A percentile compares a stretch with the other conserved stretches of the same genome.
Evolutionary conservation across 92 coral and sea anemone genomes (phyloP).

Genomic region (Ricordea florida): DNA sequence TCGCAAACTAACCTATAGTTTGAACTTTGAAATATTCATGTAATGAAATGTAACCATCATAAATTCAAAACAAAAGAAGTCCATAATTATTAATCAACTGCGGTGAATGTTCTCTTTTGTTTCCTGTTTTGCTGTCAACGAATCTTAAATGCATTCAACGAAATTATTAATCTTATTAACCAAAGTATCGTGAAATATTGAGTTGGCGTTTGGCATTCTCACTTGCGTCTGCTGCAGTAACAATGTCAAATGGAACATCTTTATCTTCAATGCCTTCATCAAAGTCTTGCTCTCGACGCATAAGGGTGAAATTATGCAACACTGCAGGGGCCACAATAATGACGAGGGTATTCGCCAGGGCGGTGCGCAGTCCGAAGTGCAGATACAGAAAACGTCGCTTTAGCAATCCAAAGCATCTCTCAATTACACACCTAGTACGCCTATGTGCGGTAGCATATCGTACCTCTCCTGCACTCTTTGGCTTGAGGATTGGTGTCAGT

Average conservation of each 20-base stretch:
- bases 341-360: constrained; percentile 36
- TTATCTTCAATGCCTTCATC: constrained; percentile 49
- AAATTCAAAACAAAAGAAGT: background rate
- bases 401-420: constrained; percentile 19
- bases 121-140: background rate
- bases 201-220: constrained; percentile 34
- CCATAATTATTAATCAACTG: constrained; percentile 8
- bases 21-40: background rate
- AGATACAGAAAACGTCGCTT: constrained; percentile 27
- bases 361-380: constrained; percentile 34
- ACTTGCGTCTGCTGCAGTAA: constrained; percentile 48
- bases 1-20: background rate
- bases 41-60: background rate
- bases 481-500: constrained; percentile 38
- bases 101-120: constrained; percentile 9
- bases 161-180: constrained; percentile 6
- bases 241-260: constrained; percentile 38
- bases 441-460: constrained; percentile 25
- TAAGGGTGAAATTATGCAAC: constrained; percentile 24
- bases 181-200: constrained; percentile 27
- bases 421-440: constrained; percentile 18
- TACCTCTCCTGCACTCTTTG: constrained; percentile 27
- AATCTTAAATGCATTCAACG: constrained; percentile 13
- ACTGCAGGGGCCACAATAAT: constrained; percentile 21
- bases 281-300: constrained; percentile 28